A percentile compares a stretch with the other conserved stretches of the same genome.
These are phyloP conservation scores for Epinotia brunnichana DNA, from an alignment of 2,888 invertebrate genomes.

Conservation along the genomic window DNA sequence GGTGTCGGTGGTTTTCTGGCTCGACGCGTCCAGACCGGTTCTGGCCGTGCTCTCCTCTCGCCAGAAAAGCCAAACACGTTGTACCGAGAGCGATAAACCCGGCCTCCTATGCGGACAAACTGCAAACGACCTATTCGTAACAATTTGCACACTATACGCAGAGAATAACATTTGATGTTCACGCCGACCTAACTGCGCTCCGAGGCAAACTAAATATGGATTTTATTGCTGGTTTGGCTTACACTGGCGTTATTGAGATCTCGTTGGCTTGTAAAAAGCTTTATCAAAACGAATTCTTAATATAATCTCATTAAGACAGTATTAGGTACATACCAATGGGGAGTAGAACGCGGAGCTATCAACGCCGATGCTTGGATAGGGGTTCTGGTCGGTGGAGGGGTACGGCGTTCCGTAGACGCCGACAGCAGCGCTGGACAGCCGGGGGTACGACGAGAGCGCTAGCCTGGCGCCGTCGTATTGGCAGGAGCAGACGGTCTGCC, in stretches of 20 bases:
- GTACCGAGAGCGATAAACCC: slow-evolving; percentile 78
- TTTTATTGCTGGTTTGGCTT: slow-evolving; percentile 7
- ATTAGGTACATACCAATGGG: slow-evolving; percentile 94
- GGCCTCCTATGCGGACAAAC: slow-evolving; percentile 69
- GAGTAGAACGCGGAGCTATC: slow-evolving; percentile 98
- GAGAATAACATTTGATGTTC: slow-evolving; percentile 31
- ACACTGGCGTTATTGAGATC: neutral
- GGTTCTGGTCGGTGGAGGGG: slow-evolving; percentile 95
- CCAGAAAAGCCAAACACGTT: slow-evolving; percentile 74
- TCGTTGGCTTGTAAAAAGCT: neutral
- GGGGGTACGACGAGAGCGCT: slow-evolving; percentile 90
- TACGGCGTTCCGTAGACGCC: slow-evolving; percentile 94
- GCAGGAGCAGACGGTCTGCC: slow-evolving; percentile 96
- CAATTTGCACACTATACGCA: slow-evolving; percentile 66
- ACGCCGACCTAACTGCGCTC: slow-evolving; percentile 23
- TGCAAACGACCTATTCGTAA: slow-evolving; percentile 75
- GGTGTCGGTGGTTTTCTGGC: slow-evolving; percentile 83
- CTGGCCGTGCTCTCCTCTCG: slow-evolving; percentile 57
- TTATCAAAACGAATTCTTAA: slow-evolving; percentile 12
- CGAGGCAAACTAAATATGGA: slow-evolving; percentile 52
- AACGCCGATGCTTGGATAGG: slow-evolving; percentile 95
- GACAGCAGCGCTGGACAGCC: slow-evolving; percentile 90
- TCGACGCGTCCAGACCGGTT: slow-evolving; percentile 81
- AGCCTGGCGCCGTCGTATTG: slow-evolving; percentile 95
- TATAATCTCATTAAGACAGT: slow-evolving; percentile 26